These are phyloP conservation scores for Chamaea fasciata DNA, from an alignment of 2,113 vertebrate species.

Conservation along the genomic window DNA sequence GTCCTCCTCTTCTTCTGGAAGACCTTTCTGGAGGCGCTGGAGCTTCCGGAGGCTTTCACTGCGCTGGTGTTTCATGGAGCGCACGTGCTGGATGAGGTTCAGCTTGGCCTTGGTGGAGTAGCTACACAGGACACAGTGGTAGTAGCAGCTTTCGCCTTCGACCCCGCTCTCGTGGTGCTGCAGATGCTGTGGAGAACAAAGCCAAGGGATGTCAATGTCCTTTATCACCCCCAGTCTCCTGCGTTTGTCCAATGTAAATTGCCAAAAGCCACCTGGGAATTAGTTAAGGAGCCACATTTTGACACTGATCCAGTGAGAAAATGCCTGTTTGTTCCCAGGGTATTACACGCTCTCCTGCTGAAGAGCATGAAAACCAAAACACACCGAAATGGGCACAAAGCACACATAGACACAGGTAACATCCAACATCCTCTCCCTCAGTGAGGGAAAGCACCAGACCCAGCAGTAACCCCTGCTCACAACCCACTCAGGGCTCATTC, in stretches of 20 bases:
- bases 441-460: neutral
- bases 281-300: neutral
- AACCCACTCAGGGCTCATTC: neutral
- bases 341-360: neutral
- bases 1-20: constrained; percentile 92
- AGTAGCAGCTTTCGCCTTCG: constrained; percentile 94
- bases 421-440: neutral
- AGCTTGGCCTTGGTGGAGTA: constrained; percentile 99
- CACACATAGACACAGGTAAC: neutral
- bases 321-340: neutral
- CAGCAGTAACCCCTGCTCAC: neutral
- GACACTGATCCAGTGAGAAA: neutral
- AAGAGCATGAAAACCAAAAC: neutral
- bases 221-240: neutral
- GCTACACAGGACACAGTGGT: constrained; percentile 94
- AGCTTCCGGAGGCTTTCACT: constrained; percentile 94
- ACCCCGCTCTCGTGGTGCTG: constrained; percentile 94
- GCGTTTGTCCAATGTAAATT: neutral
- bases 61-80: constrained; percentile 98
- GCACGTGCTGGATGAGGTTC: constrained; percentile 97
- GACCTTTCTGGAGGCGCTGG: constrained; percentile 94
- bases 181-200: constrained; percentile 82
- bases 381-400: neutral
- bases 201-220: neutral
- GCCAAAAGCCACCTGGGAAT: neutral